Evolutionary conservation across 2,888 invertebrate species (phyloP), one percentile per base, ranked within the genome.

Genomic region (Coelopa pilipes): DNA sequence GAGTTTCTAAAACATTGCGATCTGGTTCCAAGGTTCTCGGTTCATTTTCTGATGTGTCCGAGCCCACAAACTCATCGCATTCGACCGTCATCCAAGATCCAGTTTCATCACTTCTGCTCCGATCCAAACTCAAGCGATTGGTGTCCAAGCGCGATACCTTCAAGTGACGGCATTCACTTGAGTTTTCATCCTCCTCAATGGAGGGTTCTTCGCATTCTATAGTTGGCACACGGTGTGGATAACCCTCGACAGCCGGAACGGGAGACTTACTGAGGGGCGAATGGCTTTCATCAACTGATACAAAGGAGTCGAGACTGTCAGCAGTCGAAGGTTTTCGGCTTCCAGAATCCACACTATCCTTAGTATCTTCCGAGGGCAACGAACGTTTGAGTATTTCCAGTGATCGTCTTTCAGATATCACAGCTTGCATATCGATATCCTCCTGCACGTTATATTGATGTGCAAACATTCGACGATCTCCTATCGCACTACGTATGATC

Each of bases 81-180:
- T 92, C 92, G 2, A 91, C 90, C 0, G 92, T 92, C 78, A 91
- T 89, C 90, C 91, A 92, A 1, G 92, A 92, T 1, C 90, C 90
- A 0, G 92, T 92, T 81, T 93, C 92, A 83, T 92, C 92, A 78
- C 92, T 92, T 80, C 89, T 88, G 75, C 91, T 91, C 3, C 91
- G 89, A 77, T 88, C 88, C 68, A 87, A 80, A 68, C 87, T 88
- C 1, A 87, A 80, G 1, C 86, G 84, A 77, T 85, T 85, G 0
- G 81, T 78, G 75, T 86, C 85, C 13, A 83, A 80, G 11, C 83
- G 81, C 0, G 84, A 82, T 3, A 85, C 84, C 76, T 85, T 85
- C 1, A 87, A 80, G 74, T 85, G 84, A 0, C 82, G 86, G 83
- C 88, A 80, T 69, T 83, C 82, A 15, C 78, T 83, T 3, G 84